Conservation (phyloP, 2,797 vertebrate species). For the Xiphorhynchus erythropygius region DNA sequence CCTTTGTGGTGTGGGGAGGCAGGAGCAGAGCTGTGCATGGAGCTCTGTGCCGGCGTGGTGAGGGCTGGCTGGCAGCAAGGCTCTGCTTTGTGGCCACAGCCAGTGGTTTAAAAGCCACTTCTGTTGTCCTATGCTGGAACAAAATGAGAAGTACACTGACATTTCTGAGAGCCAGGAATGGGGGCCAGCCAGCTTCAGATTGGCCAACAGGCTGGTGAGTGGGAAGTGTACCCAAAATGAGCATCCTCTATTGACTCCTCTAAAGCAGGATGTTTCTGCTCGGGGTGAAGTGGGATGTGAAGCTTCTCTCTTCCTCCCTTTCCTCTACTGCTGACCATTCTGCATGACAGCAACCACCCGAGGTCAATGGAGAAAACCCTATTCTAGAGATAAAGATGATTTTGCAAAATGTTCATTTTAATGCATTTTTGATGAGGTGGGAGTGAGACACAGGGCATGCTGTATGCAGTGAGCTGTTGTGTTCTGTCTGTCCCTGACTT, state of each 20-base stretch:
- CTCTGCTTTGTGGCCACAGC: neutral
- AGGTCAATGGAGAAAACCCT: neutral
- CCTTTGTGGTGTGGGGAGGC: accelerated
- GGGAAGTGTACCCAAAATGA: neutral
- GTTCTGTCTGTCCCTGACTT: neutral
- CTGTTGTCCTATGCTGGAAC: neutral
- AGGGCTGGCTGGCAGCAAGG: neutral
- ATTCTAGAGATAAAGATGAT: neutral
- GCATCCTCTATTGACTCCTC: neutral
- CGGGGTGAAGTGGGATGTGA: neutral
- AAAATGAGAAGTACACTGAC: neutral
- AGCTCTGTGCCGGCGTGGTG: neutral
- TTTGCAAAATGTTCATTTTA: neutral
- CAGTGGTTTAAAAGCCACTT: neutral
- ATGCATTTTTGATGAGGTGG: neutral
- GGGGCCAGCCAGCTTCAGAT: neutral
- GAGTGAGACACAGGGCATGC: accelerated
- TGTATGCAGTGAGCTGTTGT: neutral
- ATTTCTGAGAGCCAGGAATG: neutral
- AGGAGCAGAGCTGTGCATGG: neutral
- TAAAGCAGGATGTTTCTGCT: neutral
- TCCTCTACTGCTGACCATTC: neutral
- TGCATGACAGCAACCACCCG: neutral
- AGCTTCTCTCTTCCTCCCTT: neutral
- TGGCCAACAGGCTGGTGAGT: neutral